A percentile compares a stretch with the other conserved stretches of the same genome.
phyloP scores from a whole-genome alignment of 2,797 vertebrate species.

The Lateolabrax maculatus region DNA sequence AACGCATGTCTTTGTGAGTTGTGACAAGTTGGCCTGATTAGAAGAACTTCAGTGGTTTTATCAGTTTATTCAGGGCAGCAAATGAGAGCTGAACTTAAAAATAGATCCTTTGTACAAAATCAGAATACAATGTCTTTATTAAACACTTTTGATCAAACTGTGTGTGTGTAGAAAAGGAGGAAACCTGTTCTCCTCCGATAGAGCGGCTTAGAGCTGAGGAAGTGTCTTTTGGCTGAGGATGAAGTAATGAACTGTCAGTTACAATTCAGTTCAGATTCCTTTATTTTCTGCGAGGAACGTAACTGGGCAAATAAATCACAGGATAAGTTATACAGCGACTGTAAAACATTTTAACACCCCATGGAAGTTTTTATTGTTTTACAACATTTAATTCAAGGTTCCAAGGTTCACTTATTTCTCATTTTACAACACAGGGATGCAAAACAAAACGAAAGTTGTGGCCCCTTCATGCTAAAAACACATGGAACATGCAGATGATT shows the following conservation, averaged over 20 bases:
- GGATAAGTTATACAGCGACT: background rate
- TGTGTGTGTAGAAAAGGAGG: background rate
- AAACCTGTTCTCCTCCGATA: background rate
- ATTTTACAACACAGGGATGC: too few relatives aligned
- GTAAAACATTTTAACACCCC: background rate
- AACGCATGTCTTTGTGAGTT: background rate
- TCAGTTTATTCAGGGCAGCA: conserved; percentile 17
- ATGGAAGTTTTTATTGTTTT: too few relatives aligned
- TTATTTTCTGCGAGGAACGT: background rate
- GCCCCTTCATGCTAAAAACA: too few relatives aligned
- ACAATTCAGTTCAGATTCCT: background rate
- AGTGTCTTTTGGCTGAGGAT: background rate
- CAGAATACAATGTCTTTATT: background rate
- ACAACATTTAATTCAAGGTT: too few relatives aligned
- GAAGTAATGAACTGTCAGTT: background rate
- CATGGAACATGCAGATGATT: too few relatives aligned
- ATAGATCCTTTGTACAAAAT: conserved; percentile 16
- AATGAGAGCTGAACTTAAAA: conserved; percentile 16
- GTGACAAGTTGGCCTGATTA: conserved; percentile 26
- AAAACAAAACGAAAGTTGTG: too few relatives aligned
- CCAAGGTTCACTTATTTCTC: too few relatives aligned
- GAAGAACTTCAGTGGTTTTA: background rate
- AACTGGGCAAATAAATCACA: background rate
- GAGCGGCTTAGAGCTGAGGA: background rate
- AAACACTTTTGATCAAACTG: background rate